Percentiles rank a stretch among this genome's conserved stretches.
Evolutionary conservation across 1,140 invertebrate genomes (phyloP).

Genomic region (Rhynchophorus ferrugineus): DNA sequence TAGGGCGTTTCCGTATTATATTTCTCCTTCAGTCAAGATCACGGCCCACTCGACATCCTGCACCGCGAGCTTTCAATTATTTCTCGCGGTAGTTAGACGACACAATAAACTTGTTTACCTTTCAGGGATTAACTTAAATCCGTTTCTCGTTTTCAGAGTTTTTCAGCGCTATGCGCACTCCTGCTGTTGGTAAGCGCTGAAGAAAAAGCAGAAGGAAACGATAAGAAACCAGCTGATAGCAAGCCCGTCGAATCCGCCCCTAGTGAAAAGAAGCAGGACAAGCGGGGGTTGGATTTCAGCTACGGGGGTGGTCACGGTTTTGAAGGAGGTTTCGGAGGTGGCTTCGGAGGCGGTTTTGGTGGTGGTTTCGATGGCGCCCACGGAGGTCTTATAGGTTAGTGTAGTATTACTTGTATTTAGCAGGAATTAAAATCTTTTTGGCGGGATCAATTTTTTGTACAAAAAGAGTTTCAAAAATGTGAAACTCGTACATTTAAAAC

Average conservation of each 20-base stretch:
- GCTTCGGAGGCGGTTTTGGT: slow-evolving; percentile 27
- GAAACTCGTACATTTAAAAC: no score
- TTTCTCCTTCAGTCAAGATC: no score
- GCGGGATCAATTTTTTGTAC: neutral
- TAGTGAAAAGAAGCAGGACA: slow-evolving; percentile 54
- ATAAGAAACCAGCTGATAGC: slow-evolving; percentile 41
- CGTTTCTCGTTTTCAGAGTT: slow-evolving; percentile 30
- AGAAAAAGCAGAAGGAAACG: slow-evolving; percentile 37
- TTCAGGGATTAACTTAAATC: no score
- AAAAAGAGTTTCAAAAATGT: slow-evolving; percentile 45
- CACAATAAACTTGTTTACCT: no score
- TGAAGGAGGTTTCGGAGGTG: slow-evolving; percentile 43
- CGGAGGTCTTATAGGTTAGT: slow-evolving; percentile 20
- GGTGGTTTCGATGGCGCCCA: slow-evolving; percentile 24
- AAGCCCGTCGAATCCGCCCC: slow-evolving; percentile 34
- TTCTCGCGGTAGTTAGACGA: no score
- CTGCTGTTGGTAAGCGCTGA: slow-evolving; percentile 43
- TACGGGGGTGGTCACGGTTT: slow-evolving; percentile 53
- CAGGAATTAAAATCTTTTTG: neutral
- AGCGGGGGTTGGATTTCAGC: slow-evolving; percentile 50
- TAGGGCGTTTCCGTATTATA: no score
- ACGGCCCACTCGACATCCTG: no score
- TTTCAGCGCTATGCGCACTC: slow-evolving; percentile 45
- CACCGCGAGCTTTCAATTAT: no score
- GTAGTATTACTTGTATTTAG: neutral